Conservation (phyloP, 2,797 vertebrate genomes). For the Ispidina lecontei region DNA sequence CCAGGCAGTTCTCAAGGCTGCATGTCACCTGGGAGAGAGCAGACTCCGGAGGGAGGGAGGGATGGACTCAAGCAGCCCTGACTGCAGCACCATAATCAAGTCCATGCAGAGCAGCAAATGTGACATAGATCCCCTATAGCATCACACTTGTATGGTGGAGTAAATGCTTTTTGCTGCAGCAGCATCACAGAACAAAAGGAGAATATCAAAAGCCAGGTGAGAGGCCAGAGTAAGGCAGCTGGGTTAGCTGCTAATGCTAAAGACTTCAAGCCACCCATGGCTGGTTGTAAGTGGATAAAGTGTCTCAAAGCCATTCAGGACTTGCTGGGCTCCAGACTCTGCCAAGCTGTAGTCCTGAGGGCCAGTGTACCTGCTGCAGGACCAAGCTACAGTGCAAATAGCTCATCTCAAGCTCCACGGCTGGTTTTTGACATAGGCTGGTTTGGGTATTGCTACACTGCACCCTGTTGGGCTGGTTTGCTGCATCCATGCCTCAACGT, state of each 20-base stretch:
- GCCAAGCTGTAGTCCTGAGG: background rate
- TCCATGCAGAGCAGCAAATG: background rate
- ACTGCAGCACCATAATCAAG: background rate
- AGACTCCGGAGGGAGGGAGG: background rate
- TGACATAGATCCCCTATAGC: no score
- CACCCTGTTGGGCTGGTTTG: background rate
- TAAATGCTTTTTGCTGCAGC: background rate
- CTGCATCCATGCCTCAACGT: background rate
- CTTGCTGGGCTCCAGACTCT: background rate
- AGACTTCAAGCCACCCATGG: background rate
- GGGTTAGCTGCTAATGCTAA: background rate
- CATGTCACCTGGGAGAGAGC: background rate
- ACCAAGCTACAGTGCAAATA: background rate
- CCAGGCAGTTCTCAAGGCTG: background rate
- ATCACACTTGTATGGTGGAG: background rate
- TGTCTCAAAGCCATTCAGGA: accelerated
- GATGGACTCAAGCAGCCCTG: background rate
- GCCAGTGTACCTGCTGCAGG: background rate
- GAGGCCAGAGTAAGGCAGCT: background rate
- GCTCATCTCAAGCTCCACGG: accelerated
- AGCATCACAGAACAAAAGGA: background rate
- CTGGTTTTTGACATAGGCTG: background rate
- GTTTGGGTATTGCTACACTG: background rate
- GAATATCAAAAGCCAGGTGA: background rate
- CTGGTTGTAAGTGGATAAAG: background rate